Base-by-base conservation (phyloP, 2,888 invertebrate species). In the Dolomedes plantarius region DNA sequence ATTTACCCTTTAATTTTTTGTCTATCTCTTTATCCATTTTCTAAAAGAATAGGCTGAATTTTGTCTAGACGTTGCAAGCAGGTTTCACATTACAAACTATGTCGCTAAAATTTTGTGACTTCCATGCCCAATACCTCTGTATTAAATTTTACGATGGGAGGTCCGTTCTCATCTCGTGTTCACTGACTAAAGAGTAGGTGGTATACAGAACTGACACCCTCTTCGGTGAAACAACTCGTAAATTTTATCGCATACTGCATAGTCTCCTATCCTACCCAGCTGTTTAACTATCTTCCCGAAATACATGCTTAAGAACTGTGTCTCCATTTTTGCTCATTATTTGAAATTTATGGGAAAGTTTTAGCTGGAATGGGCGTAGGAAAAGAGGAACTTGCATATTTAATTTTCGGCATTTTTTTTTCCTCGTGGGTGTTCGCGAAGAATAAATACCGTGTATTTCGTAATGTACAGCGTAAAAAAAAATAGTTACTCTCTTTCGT, bases 291-390 rank as follows among this genome's bases (percentile, higher is more conserved):
- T 46, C 46, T 46, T 46, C n/a, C 46, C 2, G 16, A 46, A 46
- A 46, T 16, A 46, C n/a, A 9, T 9, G 46, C 46, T 46, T 16
- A 46, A 16, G 46, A 46, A 11, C 46, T 46, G 11, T 46, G 46
- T 46, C 46, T 46, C 46, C 46, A 16, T 46, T 36, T 68, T 68
- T n/a, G 13, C 68, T 68, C 68, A 68, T 68, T 68, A 68, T 31
- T 68, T 68, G 13, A 36, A 68, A 68, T 68, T 68, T 68, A 68
- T 68, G 23, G 39, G 23, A 68, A 68, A 36, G 32, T 68, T 36
- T 16, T 36, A 36, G 11, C 39, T 11, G 23, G 31, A 68, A 39
- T 68, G 36, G 64, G 27, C 29, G 28, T 64, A 64, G 28, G 27
- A 56, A 5, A 29, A 64, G 64, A n/a, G n/a, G 27, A 29, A 28